phyloP scores from a whole-genome alignment of 2,113 vertebrate genomes.

The Chloropsis cyanopogon region DNA sequence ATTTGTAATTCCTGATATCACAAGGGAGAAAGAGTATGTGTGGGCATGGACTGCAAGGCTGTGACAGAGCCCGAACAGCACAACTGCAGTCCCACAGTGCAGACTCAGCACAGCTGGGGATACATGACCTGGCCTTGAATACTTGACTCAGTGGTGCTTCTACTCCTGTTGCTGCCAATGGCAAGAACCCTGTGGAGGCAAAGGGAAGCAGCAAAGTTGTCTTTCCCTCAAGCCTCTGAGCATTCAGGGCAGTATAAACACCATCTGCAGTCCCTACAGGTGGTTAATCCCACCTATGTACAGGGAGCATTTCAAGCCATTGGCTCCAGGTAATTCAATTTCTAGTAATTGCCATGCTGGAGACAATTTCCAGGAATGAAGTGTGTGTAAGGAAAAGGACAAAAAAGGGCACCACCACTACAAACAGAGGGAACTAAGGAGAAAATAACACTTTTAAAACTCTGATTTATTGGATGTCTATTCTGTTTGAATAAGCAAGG shows the following conservation, averaged over 20 bases:
- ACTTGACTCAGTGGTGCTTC: background rate
- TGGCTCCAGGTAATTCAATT: background rate
- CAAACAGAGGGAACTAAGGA: background rate
- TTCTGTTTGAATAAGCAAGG: background rate
- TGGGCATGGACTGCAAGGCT: background rate
- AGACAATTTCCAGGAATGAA: background rate
- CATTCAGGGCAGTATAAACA: background rate
- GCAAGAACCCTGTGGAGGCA: background rate
- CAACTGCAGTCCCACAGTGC: accelerated
- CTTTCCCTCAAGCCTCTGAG: background rate
- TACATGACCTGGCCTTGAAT: background rate
- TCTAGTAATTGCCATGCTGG: background rate
- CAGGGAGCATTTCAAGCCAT: background rate
- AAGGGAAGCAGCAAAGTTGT: background rate
- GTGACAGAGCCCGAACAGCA: background rate
- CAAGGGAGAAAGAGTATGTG: background rate
- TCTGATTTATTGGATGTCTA: background rate
- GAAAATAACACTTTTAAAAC: background rate
- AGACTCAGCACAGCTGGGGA: background rate
- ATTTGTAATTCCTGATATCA: background rate
- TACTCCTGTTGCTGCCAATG: background rate
- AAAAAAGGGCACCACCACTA: background rate
- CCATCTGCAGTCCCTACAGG: slow-evolving; percentile 21
- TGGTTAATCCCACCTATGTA: background rate
- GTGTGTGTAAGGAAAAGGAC: background rate